phyloP scores from a whole-genome alignment of 2,113 vertebrate genomes.

The Osmerus mordax region DNA sequence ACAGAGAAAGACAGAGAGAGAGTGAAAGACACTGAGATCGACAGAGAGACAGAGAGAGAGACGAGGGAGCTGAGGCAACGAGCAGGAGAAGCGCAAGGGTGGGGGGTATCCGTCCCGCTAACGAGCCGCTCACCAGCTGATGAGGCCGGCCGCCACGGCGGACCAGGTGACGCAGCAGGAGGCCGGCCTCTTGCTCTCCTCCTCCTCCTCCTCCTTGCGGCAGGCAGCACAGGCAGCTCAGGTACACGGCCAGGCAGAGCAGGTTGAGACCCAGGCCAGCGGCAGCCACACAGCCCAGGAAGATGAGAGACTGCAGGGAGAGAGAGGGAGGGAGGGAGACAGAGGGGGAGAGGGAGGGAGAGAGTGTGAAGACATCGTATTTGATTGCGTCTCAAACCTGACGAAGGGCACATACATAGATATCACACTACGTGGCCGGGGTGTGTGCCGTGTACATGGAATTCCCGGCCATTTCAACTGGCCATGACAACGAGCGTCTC shows the following conservation, averaged over 20 bases:
- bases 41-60: slow-evolving; percentile 1
- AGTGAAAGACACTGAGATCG: background rate
- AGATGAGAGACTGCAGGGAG: slow-evolving; percentile 79
- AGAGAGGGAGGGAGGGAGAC: background rate
- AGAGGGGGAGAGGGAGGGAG: background rate
- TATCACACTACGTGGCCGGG: too few relatives aligned
- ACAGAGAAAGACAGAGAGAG: background rate
- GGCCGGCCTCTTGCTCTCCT: slow-evolving; percentile 76
- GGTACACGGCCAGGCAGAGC: slow-evolving; percentile 79
- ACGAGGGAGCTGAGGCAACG: background rate
- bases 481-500: too few relatives aligned
- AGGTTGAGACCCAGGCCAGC: slow-evolving; percentile 88
- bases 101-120: background rate
- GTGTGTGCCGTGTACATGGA: too few relatives aligned
- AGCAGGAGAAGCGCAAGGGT: background rate
- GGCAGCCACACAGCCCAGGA: slow-evolving; percentile 83
- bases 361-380: background rate
- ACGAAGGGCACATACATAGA: too few relatives aligned
- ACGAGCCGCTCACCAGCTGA: slow-evolving; percentile 83
- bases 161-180: slow-evolving; percentile 91
- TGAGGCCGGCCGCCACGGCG: slow-evolving; percentile 81
- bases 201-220: slow-evolving; percentile 65
- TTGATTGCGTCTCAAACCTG: background rate
- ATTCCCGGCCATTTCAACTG: too few relatives aligned
- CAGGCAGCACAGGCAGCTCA: slow-evolving; percentile 89